Base-by-base conservation (phyloP, 1,140 invertebrate genomes). In the Linepithema humile region DNA sequence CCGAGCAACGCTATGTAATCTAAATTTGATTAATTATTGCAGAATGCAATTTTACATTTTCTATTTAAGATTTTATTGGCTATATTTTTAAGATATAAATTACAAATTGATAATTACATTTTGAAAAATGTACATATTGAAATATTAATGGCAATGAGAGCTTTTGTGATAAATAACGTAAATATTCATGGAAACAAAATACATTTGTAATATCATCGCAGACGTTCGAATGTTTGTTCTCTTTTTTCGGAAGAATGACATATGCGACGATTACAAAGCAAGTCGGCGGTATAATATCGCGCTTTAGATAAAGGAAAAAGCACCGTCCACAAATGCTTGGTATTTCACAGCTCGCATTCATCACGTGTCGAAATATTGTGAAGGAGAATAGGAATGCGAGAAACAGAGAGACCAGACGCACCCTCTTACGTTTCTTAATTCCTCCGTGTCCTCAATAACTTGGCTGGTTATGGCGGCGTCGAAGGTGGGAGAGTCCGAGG, bases 391-490 rank as follows among this genome's bases (percentile, higher is more conserved):
- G 17, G 35, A 32, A 45, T 0, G 20, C 12, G 32, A n/a, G 15
- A 20, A 40, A 29, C 23, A 48, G 70, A 59, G 45, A 40, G 40
- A 64, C 43, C 60, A 35, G 60, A 17, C 45, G 67, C 55, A 70
- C 29, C 60, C 80, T 70, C 62, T 73, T 73, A 69, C 74, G 72
- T 84, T 88, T 90, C 85, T 82, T 91, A 87, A 92, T 92, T 91
- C 88, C 88, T 85, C 60, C 60, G 60, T 88, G 85, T 83, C 88
- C 87, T 90, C 88, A 90, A 92, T 91, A 92, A 91, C 84, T 90
- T 82, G 89, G 75, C 73, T 85, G 88, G 82, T 85, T 48, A 50
- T 70, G 69, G 45, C 38, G 53, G 35, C 70, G 74, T 75, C 48
- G 69, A 65, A 80, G 65, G 35, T 80, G 64, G 62, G 57, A 72